Base-by-base conservation (phyloP, 2,113 vertebrate species). In the Leptosomus discolor region DNA sequence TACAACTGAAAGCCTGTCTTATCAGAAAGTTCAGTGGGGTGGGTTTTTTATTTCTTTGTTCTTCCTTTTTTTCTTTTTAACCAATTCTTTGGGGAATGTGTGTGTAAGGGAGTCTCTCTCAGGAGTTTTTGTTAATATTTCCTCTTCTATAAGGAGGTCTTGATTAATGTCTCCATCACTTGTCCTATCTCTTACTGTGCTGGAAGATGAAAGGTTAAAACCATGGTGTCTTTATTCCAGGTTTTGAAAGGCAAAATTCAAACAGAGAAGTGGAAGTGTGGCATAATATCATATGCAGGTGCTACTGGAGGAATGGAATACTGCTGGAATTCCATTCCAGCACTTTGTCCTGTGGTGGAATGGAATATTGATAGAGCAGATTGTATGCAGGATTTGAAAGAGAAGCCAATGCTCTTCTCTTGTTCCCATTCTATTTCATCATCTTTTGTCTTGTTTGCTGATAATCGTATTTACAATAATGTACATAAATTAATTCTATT, bases 31-130 rank as follows among this genome's bases (percentile, higher is more conserved):
- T 58, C 14, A 57, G 12, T 30, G 13, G 1, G 6, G 0, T 45
- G 2, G 1, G 0, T 11, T 27, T 5, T 17, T 26, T 51, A 30
- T 16, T 4, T 39, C 51, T 5, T 45, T 57, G 58, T 29, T 27
- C 10, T 23, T 36, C 36, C 4, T 19, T 57, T 29, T 5, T 24
- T 57, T 32, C 18, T 39, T 22, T 34, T 27, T 16, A 39, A 10
- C 13, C 67, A 3, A 20, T 30, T n/a, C 9, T 69, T 69, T 2
- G 6, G 3, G 12, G 32, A 34, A 61, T 58, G 7, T 16, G 6
- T 37, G 8, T 74, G 8, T 37, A 51, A 74, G 5, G 5, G 4
- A 67, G 0, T 1, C 9, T 57, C 30, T 89, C 51, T 34, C 21
- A 71, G 21, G 30, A 53, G 1, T 3, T 23, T 58, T 75, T 91